A percentile compares a stretch with the other conserved stretches of the same genome.
Evolutionary conservation across 1,140 invertebrate species (phyloP).

Genomic region (Anadara kagoshimensis): DNA sequence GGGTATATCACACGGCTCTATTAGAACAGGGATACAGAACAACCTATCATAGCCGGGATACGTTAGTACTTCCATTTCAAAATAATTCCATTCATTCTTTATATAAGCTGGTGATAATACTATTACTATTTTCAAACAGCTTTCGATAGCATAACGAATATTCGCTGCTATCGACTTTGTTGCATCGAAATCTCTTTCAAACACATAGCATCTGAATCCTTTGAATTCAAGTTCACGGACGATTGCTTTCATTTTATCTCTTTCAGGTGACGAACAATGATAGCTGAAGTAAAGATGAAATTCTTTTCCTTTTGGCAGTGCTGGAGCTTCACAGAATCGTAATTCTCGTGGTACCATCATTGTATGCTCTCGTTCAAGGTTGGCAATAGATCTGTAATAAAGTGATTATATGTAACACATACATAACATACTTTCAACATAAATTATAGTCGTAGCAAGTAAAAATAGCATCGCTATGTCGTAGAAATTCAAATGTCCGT

Average conservation of each 20-base stretch:
- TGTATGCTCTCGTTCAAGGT: conserved; percentile 19
- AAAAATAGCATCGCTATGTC: no score
- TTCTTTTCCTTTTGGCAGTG: conserved; percentile 30
- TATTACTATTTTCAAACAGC: conserved; percentile 24
- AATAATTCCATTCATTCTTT: conserved; percentile 29
- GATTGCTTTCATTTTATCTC: conserved; percentile 38
- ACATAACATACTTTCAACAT: no score
- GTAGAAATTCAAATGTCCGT: no score
- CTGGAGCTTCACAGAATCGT: conserved; percentile 25
- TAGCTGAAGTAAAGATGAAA: conserved; percentile 39
- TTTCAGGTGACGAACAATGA: conserved; percentile 27
- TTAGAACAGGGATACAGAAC: conserved; percentile 35
- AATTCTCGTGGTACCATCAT: conserved; percentile 12
- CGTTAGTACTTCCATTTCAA: conserved; percentile 33
- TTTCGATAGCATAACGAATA: conserved; percentile 21
- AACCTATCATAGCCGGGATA: conserved; percentile 15
- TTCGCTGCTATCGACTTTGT: conserved; percentile 33
- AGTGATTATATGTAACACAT: no score
- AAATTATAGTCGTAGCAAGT: no score
- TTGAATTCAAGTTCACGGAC: conserved; percentile 30
- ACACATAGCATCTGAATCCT: conserved; percentile 40
- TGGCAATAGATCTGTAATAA: conserved; percentile 5
- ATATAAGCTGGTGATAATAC: conserved; percentile 37
- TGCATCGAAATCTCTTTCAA: conserved; percentile 23
- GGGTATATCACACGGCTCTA: conserved; percentile 39